phyloP scores from a whole-genome alignment of 2,888 invertebrate species.

The Notocelia uddmanniana region DNA sequence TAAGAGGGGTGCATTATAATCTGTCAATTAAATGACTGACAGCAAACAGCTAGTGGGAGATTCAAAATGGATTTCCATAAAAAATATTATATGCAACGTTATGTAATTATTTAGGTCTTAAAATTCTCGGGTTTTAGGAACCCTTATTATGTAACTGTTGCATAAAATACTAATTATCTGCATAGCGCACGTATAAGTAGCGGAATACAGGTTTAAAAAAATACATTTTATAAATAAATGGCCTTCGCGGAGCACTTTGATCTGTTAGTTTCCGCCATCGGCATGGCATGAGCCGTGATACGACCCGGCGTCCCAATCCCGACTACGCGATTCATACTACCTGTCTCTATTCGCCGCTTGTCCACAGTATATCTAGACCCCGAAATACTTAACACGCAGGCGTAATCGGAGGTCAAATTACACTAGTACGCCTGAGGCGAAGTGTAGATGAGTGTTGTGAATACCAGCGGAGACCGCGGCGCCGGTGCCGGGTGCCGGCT shows the following conservation, averaged over 20 bases:
- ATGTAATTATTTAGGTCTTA: too few relatives aligned
- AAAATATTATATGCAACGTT: too few relatives aligned
- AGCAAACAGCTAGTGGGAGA: too few relatives aligned
- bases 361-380: background rate
- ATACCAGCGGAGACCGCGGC: background rate
- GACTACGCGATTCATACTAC: background rate
- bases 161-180: too few relatives aligned
- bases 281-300: slow-evolving; percentile 49
- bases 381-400: background rate
- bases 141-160: too few relatives aligned
- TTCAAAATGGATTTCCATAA: too few relatives aligned
- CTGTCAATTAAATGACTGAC: too few relatives aligned
- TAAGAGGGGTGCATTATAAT: too few relatives aligned
- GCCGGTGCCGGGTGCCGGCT: slow-evolving; percentile 25
- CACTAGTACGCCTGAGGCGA: background rate
- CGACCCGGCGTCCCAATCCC: background rate
- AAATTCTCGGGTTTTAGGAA: too few relatives aligned
- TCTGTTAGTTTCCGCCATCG: slow-evolving; percentile 58
- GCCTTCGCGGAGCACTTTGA: slow-evolving; percentile 61
- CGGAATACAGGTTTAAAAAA: slow-evolving; percentile 4
- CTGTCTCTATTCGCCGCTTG: background rate
- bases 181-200: background rate
- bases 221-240: slow-evolving; percentile 53
- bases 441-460: background rate
- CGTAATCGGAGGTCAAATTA: background rate